phyloP scores from a whole-genome alignment of 1,140 invertebrate species.

The Zaprionus ghesquierei region DNA sequence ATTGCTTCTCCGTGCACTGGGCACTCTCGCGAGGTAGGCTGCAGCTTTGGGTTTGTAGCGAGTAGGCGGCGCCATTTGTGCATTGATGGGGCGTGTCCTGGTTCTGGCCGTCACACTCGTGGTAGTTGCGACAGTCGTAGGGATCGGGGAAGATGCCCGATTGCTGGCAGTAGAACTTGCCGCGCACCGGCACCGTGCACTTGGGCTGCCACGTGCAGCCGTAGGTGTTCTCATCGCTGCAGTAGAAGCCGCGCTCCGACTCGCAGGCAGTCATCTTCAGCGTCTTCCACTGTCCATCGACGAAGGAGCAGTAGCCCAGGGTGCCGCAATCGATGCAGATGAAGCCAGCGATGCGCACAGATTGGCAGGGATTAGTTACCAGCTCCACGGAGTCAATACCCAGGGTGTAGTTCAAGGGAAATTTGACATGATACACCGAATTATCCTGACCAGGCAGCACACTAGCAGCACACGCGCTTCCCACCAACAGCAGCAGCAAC shows the following conservation, averaged over 20 bases:
- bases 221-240: conserved; percentile 62
- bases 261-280: conserved; percentile 52
- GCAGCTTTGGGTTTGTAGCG: conserved; percentile 46
- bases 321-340: conserved; percentile 66
- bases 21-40: conserved; percentile 42
- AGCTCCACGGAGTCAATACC: conserved; percentile 24
- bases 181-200: conserved; percentile 55
- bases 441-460: not conserved
- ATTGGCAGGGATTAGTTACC: conserved; percentile 57
- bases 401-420: not conserved
- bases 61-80: conserved; percentile 60
- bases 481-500: not conserved
- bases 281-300: conserved; percentile 55
- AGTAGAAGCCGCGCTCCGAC: conserved; percentile 57
- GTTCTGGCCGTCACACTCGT: conserved; percentile 66
- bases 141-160: conserved; percentile 79
- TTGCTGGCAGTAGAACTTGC: conserved; percentile 66
- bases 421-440: not conserved
- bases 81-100: conserved; percentile 52
- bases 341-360: conserved; percentile 56
- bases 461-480: not conserved
- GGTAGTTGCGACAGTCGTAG: conserved; percentile 77
- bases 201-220: conserved; percentile 61
- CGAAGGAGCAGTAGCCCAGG: conserved; percentile 55
- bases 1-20: conserved; percentile 54